phyloP scores from a whole-genome alignment of 2,113 vertebrate species.

The western clawed frog (Xenopus tropicalis) region UCB_Xtro_10.0 CM004445.2:146460001-146460500 shows the following conservation, averaged over 20 bases:
- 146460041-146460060: slow-evolving; percentile 62
- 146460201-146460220: not conserved
- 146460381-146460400: slow-evolving; percentile 2
- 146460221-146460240: slow-evolving; percentile 22
- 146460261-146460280: slow-evolving; percentile 27
- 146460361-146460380: slow-evolving; percentile 9
- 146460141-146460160: slow-evolving; percentile 30
- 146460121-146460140: not conserved
- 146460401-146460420: slow-evolving; percentile 20
- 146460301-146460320: slow-evolving; percentile 8
- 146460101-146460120: not conserved
- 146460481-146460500: slow-evolving; percentile 13
- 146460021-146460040: slow-evolving; percentile 69
- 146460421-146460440: slow-evolving; percentile 12
- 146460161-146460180: slow-evolving; percentile 33
- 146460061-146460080: slow-evolving; percentile 54
- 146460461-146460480: not conserved
- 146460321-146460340: slow-evolving; percentile 33
- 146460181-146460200: not conserved
- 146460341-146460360: slow-evolving; percentile 20
- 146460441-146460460: slow-evolving; percentile 3
- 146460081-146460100: slow-evolving; percentile 63
- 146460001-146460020: slow-evolving; percentile 67
- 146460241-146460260: slow-evolving; percentile 18
- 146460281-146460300: not conserved